Percentiles rank a stretch among this genome's conserved stretches.
Evolutionary conservation across 2,888 invertebrate species (phyloP).

Genomic region (Cataglyphis altisquamis): DNA sequence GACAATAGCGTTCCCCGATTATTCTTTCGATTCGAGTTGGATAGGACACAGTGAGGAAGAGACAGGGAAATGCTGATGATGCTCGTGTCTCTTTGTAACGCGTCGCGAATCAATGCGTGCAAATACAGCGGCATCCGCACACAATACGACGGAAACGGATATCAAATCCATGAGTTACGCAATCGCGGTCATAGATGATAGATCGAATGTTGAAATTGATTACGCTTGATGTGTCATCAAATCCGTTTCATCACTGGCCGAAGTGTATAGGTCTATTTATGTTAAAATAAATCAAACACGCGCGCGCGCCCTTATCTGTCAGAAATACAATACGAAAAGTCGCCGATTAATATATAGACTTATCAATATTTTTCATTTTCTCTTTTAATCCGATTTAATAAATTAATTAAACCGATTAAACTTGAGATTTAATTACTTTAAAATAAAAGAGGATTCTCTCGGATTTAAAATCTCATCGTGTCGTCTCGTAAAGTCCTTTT

Average conservation of each 20-base stretch:
- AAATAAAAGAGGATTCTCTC: background rate
- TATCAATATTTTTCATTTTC: background rate
- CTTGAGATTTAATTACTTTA: background rate
- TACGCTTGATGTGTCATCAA: background rate
- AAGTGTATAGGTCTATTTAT: slow-evolving; percentile 32
- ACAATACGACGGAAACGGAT: slow-evolving; percentile 18
- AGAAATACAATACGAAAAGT: background rate
- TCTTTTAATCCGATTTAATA: background rate
- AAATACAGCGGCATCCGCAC: background rate
- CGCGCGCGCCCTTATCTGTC: background rate
- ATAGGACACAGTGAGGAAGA: background rate
- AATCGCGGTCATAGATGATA: background rate
- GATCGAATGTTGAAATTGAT: slow-evolving; percentile 6
- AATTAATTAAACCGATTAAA: background rate
- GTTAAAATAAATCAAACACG: background rate
- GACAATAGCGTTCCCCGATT: slow-evolving; percentile 47
- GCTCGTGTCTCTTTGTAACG: slow-evolving; percentile 27
- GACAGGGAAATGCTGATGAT: slow-evolving; percentile 15
- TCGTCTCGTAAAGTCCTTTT: background rate
- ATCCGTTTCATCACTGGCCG: background rate
- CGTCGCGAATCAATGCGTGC: slow-evolving; percentile 14
- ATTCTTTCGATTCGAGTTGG: slow-evolving; percentile 39
- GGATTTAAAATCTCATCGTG: background rate
- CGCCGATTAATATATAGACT: background rate
- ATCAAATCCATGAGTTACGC: slow-evolving; percentile 17